Conservation (phyloP, 2,113 vertebrate genomes). For the Antechinus stuartii region DNA sequence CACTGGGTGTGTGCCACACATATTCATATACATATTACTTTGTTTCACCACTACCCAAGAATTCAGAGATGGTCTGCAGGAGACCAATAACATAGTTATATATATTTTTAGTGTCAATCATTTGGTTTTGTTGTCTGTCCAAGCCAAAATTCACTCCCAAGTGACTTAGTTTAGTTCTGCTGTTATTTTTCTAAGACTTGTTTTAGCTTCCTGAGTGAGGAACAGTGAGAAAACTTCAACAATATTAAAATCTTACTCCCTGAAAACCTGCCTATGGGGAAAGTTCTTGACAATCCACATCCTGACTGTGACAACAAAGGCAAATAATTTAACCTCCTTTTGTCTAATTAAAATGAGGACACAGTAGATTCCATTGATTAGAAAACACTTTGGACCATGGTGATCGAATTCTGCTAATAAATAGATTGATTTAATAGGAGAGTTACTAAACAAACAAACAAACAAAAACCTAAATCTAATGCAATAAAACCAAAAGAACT, state of each 20-base stretch:
- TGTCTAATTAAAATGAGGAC: not conserved
- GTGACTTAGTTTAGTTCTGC: not conserved
- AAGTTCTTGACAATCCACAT: not conserved
- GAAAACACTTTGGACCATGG: not conserved
- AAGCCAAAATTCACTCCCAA: slow-evolving; percentile 10
- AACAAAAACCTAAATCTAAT: not conserved
- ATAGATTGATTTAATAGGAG: not conserved
- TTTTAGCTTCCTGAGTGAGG: not conserved
- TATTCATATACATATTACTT: not conserved
- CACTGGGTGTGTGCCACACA: too few species aligned
- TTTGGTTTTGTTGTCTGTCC: not conserved
- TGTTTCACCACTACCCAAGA: not conserved
- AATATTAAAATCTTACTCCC: not conserved
- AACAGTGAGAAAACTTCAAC: not conserved
- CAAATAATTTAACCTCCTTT: not conserved
- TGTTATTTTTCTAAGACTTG: slow-evolving; percentile 16
- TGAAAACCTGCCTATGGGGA: not conserved
- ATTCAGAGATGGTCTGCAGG: not conserved
- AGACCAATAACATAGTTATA: not conserved
- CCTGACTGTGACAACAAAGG: not conserved
- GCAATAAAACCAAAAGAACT: not conserved
- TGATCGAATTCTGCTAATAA: not conserved
- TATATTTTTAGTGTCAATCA: not conserved
- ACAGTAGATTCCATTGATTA: not conserved
- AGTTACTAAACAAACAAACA: not conserved